Evolutionary conservation across 2,113 vertebrate species (phyloP).

Genomic region (Chloebia gouldiae): DNA sequence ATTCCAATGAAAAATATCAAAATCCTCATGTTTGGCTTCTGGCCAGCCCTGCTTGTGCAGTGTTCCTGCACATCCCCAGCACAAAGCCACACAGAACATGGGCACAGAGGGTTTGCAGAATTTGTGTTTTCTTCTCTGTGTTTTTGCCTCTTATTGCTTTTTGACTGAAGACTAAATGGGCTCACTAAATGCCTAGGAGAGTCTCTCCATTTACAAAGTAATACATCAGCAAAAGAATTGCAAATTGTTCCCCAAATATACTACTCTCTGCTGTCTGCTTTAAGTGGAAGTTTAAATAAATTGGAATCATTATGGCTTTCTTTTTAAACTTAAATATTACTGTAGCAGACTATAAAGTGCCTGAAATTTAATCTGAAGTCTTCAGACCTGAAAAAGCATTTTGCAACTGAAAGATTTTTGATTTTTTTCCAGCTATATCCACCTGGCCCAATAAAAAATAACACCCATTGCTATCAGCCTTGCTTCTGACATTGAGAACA

Average conservation of each 20-base stretch:
- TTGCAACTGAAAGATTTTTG: background rate
- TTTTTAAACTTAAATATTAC: conserved; percentile 9
- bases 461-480: background rate
- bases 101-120: background rate
- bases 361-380: conserved; percentile 33
- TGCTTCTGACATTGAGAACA: background rate
- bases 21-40: background rate
- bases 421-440: background rate
- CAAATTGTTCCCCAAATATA: conserved; percentile 22
- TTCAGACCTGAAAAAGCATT: background rate
- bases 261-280: background rate
- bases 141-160: background rate
- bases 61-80: background rate
- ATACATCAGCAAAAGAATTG: conserved; percentile 29
- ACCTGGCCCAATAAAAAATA: background rate
- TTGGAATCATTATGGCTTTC: background rate
- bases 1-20: background rate
- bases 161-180: conserved; percentile 4
- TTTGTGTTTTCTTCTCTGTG: background rate
- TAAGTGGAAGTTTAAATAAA: conserved; percentile 46
- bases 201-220: conserved; percentile 3
- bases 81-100: background rate
- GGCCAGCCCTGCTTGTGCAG: background rate
- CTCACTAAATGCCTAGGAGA: conserved; percentile 1
- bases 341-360: background rate